Evolutionary conservation across 2,113 vertebrate genomes (phyloP).

Genomic region (Sinocyclocheilus rhinocerous): DNA sequence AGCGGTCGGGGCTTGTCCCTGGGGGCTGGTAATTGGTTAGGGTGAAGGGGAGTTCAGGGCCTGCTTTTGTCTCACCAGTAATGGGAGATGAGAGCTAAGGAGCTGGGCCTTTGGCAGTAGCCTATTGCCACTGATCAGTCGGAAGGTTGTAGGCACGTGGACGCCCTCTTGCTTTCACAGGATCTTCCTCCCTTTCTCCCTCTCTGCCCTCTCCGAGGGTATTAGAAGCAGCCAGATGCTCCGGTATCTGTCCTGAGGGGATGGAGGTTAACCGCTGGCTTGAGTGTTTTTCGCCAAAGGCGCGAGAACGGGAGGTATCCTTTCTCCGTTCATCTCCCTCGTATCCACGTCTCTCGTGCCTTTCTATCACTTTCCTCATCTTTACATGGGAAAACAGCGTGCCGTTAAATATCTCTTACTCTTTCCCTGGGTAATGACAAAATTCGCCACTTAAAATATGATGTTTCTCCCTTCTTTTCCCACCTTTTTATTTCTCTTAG

Average conservation of each 20-base stretch:
- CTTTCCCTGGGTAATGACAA: conserved; percentile 57
- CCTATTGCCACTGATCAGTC: conserved; percentile 46
- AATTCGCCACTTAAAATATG: conserved; percentile 62
- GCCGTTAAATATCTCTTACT: conserved; percentile 61
- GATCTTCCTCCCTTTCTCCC: conserved; percentile 1
- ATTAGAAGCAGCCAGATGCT: conserved; percentile 47
- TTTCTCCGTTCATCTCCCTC: conserved; percentile 46
- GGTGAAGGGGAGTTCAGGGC: conserved; percentile 44
- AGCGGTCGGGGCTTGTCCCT: conserved; percentile 43
- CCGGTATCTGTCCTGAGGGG: conserved; percentile 48
- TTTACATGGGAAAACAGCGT: conserved; percentile 56
- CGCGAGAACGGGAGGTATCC: conserved; percentile 42
- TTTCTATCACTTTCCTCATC: conserved; percentile 55
- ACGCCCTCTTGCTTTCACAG: conserved; percentile 26
- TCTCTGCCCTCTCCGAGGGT: conserved; percentile 5
- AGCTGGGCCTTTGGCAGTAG: conserved; percentile 47
- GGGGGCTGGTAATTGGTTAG: conserved; percentile 54
- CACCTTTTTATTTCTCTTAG: conserved; percentile 69
- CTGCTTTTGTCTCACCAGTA: conserved; percentile 55
- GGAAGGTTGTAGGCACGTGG: conserved; percentile 41
- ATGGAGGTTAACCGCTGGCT: conserved; percentile 41
- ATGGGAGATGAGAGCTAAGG: conserved; percentile 55
- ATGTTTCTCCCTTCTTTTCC: conserved; percentile 60
- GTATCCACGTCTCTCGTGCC: conserved; percentile 48
- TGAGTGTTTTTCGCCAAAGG: conserved; percentile 17